These are phyloP conservation scores for Aporophyla nigra DNA, from an alignment of 2,888 invertebrate species.

Conservation along the genomic window DNA sequence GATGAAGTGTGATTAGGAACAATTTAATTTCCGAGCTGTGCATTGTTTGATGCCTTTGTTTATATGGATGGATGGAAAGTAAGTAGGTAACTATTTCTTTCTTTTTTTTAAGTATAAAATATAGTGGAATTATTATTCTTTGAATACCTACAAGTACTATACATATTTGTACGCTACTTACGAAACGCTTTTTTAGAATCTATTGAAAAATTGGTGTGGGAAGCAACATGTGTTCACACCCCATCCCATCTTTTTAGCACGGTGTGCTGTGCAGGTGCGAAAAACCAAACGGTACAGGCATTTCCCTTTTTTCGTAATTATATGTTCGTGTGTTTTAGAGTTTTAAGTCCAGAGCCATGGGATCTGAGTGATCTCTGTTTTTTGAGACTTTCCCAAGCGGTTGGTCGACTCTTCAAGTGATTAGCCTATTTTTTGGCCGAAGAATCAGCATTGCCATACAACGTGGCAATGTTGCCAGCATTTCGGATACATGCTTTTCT, in stretches of 20 bases:
- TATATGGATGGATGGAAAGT: neutral
- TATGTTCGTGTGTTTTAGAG: neutral
- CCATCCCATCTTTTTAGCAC: too few species aligned
- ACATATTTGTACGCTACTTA: neutral
- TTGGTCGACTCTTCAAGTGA: neutral
- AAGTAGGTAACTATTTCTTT: neutral
- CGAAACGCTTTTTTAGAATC: neutral
- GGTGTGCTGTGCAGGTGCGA: neutral
- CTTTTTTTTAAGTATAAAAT: neutral
- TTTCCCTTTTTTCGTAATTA: neutral
- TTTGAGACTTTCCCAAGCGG: neutral
- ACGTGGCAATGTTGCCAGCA: neutral
- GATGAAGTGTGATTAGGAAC: neutral
- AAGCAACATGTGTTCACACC: too few species aligned
- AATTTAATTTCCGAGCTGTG: neutral
- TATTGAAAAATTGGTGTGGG: too few species aligned
- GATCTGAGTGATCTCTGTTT: too few species aligned
- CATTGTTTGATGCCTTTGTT: neutral
- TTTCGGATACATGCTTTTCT: neutral
- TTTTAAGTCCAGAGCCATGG: neutral
- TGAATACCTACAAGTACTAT: neutral
- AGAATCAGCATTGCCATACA: neutral
- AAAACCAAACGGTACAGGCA: neutral
- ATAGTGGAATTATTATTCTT: neutral
- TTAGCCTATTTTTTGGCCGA: neutral